Conservation (phyloP, 2,113 vertebrate species). For the Paratilapia polleni region DNA sequence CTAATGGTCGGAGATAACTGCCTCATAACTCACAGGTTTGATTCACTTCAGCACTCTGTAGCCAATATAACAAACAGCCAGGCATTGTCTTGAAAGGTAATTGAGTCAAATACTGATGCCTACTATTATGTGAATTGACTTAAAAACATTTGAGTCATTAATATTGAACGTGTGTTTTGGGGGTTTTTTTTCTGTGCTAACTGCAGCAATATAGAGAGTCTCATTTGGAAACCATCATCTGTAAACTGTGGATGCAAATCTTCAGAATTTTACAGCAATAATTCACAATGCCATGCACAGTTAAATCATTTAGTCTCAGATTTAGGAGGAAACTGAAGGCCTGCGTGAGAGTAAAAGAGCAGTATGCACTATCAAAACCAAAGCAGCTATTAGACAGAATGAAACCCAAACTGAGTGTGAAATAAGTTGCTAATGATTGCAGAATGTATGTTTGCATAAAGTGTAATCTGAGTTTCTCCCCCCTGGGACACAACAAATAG, state of each 20-base stretch:
- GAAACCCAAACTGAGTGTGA: slow-evolving; percentile 60
- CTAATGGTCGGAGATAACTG: slow-evolving; percentile 38
- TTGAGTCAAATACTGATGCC: slow-evolving; percentile 8
- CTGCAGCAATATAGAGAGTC: background rate
- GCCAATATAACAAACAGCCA: slow-evolving; percentile 11
- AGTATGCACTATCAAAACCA: slow-evolving; percentile 17
- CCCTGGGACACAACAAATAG: slow-evolving; percentile 51
- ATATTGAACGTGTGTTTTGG: background rate
- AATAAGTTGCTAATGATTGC: slow-evolving; percentile 67
- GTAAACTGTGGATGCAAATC: slow-evolving; percentile 4
- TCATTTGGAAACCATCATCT: slow-evolving; percentile 11
- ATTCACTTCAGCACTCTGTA: slow-evolving; percentile 23
- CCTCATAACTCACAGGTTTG: slow-evolving; percentile 62
- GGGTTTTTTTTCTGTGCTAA: background rate
- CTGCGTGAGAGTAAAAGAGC: slow-evolving; percentile 9
- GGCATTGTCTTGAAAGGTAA: slow-evolving; percentile 17
- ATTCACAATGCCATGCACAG: slow-evolving; percentile 28
- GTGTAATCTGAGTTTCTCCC: slow-evolving; percentile 26
- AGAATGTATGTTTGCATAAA: slow-evolving; percentile 65
- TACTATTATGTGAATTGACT: background rate
- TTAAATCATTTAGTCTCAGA: slow-evolving; percentile 50
- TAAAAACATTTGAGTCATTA: background rate
- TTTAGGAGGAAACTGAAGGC: slow-evolving; percentile 12
- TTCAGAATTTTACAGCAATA: slow-evolving; percentile 28
- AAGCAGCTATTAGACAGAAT: slow-evolving; percentile 47